A percentile compares a stretch with the other conserved stretches of the same genome.
Conservation (phyloP, 1,140 invertebrate genomes). For the Drosophila trapezifrons region DNA sequence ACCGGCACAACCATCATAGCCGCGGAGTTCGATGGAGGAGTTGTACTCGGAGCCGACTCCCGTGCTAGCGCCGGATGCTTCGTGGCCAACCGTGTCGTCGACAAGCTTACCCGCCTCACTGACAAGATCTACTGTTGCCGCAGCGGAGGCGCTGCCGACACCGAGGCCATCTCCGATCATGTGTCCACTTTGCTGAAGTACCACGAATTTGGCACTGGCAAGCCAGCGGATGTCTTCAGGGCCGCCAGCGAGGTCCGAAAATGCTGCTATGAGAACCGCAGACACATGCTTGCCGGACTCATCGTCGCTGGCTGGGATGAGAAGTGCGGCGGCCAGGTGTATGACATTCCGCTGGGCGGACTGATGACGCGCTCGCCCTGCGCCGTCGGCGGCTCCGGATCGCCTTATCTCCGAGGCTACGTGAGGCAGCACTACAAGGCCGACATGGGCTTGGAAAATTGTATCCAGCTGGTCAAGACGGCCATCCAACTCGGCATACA, state of each 20-base stretch:
- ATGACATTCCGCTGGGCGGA: constrained; percentile 95
- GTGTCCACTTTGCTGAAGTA: constrained; percentile 90
- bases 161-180: constrained; percentile 97
- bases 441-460: constrained; percentile 94
- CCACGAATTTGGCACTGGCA: constrained; percentile 90
- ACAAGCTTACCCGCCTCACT: no score
- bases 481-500: constrained; percentile 95
- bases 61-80: no score
- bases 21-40: no score
- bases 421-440: constrained; percentile 94
- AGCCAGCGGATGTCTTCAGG: constrained; percentile 93
- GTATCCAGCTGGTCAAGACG: constrained; percentile 92
- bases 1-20: no score
- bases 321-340: constrained; percentile 94
- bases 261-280: constrained; percentile 97
- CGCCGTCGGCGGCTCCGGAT: constrained; percentile 97
- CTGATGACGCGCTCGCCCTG: constrained; percentile 95
- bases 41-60: no score
- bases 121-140: constrained; percentile 84
- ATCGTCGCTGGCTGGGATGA: constrained; percentile 98
- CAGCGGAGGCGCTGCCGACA: constrained; percentile 98
- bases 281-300: constrained; percentile 93
- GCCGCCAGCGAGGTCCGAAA: constrained; percentile 96
- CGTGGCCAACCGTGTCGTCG: no score
- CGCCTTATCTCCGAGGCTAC: constrained; percentile 97